phyloP scores from a whole-genome alignment of 2,888 invertebrate species.

The Yponomeuta malinellus region DNA sequence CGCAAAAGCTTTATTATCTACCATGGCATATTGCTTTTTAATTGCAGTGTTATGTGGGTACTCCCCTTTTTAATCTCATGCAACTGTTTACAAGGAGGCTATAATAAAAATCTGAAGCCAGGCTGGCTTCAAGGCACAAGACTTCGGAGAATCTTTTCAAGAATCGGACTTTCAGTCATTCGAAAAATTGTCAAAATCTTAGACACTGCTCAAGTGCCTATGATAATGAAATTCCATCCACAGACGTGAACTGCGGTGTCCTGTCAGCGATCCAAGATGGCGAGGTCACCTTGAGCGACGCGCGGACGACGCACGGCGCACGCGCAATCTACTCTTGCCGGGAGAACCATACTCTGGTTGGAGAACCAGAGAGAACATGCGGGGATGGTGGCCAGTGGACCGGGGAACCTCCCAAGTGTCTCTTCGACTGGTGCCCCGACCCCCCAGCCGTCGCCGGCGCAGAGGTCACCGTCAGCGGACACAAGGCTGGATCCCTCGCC shows the following conservation, averaged over 20 bases:
- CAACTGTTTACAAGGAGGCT: too few species aligned
- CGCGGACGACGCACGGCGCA: slow-evolving; percentile 87
- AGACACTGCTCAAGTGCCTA: too few species aligned
- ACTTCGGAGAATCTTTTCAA: too few species aligned
- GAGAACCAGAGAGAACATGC: slow-evolving; percentile 82
- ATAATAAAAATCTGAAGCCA: too few species aligned
- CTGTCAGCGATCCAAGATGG: slow-evolving; percentile 84
- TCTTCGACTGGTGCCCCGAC: slow-evolving; percentile 92
- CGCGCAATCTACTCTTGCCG: slow-evolving; percentile 85
- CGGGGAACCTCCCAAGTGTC: slow-evolving; percentile 85
- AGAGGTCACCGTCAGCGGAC: slow-evolving; percentile 80
- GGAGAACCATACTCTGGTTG: slow-evolving; percentile 90
- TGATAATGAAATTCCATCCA: slow-evolving; percentile 21
- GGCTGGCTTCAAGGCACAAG: too few species aligned
- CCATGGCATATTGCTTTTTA: too few species aligned
- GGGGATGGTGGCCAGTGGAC: slow-evolving; percentile 85
- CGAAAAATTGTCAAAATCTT: too few species aligned
- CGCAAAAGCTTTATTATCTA: too few species aligned
- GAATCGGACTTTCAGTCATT: too few species aligned
- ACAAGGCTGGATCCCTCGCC: slow-evolving; percentile 86
- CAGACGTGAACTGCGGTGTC: slow-evolving; percentile 89
- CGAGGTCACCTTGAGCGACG: slow-evolving; percentile 78
- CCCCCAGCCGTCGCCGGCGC: slow-evolving; percentile 88
- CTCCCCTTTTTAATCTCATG: too few species aligned
- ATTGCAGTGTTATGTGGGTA: too few species aligned